Conservation (phyloP, 2,113 vertebrate genomes). For the Spilogale gracilis region DNA sequence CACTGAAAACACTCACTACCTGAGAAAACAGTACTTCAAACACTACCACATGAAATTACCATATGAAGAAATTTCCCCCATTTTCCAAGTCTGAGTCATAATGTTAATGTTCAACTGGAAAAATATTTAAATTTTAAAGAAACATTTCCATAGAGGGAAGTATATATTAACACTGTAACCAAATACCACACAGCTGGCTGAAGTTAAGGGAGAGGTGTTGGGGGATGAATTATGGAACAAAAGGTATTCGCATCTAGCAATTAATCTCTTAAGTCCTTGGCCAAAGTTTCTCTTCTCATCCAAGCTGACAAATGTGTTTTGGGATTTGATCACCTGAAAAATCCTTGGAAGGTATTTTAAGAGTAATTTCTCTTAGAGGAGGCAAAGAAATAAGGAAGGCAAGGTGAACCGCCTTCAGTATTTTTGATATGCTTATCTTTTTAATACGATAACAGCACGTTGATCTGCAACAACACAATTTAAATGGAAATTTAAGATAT, state of each 20-base stretch:
- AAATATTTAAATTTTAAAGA: background rate
- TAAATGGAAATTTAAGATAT: conserved; percentile 60
- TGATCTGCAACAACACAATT: conserved; percentile 52
- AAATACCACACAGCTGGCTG: background rate
- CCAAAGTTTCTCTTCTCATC: conserved; percentile 27
- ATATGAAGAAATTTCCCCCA: background rate
- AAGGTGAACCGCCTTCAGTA: background rate
- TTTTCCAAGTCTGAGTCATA: background rate
- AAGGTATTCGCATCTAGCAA: background rate
- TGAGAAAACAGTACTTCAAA: background rate
- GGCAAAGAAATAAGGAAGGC: background rate
- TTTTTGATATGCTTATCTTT: conserved; percentile 56
- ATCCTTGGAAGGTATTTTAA: conserved; percentile 56
- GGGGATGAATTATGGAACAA: conserved; percentile 6
- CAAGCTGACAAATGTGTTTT: conserved; percentile 55
- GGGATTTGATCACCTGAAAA: conserved; percentile 55
- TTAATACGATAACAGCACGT: conserved; percentile 26
- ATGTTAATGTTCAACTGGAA: background rate
- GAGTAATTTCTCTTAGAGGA: conserved; percentile 70
- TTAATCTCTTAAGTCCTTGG: conserved; percentile 58
- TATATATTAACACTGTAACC: background rate
- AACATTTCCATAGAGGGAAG: background rate
- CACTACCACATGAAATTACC: background rate
- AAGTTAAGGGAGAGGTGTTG: background rate
- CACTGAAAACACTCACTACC: background rate